Percentiles rank a stretch among this genome's conserved stretches.
Evolutionary conservation across 2,113 vertebrate species (phyloP).

Genomic region (Cephalopholis sonnerati): DNA sequence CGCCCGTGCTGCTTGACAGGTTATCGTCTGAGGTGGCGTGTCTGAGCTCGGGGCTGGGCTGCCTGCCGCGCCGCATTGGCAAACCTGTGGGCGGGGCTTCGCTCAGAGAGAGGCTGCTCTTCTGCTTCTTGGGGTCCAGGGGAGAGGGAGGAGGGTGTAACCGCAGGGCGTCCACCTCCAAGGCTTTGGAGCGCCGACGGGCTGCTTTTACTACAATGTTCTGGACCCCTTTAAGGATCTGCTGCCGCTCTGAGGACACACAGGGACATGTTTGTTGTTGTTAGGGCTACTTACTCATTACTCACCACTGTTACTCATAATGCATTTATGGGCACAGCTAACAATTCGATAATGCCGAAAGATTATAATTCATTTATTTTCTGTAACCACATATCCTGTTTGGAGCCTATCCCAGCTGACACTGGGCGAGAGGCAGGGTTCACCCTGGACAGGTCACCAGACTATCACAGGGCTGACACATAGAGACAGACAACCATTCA

Average conservation of each 20-base stretch:
- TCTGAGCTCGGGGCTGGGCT: slow-evolving; percentile 85
- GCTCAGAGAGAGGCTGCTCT: slow-evolving; percentile 84
- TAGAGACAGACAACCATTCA: too few species aligned
- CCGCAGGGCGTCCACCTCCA: slow-evolving; percentile 80
- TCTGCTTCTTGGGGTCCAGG: slow-evolving; percentile 82
- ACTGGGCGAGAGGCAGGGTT: too few species aligned
- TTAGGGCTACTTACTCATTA: background rate
- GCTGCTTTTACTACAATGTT: slow-evolving; percentile 87
- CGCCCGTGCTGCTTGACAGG: slow-evolving; percentile 89
- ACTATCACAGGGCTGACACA: too few species aligned
- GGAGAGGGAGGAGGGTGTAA: slow-evolving; percentile 78
- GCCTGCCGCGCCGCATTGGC: slow-evolving; percentile 71
- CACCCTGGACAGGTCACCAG: too few species aligned
- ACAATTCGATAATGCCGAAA: background rate
- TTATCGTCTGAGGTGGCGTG: slow-evolving; percentile 90
- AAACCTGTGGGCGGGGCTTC: slow-evolving; percentile 75
- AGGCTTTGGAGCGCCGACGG: slow-evolving; percentile 78
- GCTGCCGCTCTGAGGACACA: slow-evolving; percentile 83
- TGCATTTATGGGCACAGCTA: background rate
- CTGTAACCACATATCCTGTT: too few species aligned
- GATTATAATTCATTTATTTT: too few species aligned
- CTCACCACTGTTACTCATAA: too few species aligned
- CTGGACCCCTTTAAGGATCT: slow-evolving; percentile 85
- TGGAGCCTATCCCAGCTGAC: too few species aligned
- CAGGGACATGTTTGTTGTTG: background rate